Base-by-base conservation (phyloP, 2,888 invertebrate genomes). In the Chironomus tentans region DNA sequence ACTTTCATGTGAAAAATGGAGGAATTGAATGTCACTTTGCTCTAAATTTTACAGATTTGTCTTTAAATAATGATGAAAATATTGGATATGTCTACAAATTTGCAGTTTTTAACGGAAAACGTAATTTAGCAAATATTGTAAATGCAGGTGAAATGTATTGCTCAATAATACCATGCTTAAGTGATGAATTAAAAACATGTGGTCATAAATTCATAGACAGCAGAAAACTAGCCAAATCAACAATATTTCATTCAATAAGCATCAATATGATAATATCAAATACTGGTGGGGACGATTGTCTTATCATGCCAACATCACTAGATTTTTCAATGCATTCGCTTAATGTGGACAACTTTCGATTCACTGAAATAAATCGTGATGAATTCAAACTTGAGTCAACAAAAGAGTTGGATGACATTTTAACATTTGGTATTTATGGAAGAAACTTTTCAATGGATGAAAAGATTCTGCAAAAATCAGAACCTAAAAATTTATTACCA, bases 341-440 rank as follows among this genome's bases (percentile, higher is more conserved):
- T 6, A 69, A 15, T 5, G 15, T 50, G 0, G 18, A 28, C 46
- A 18, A 22, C 1, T 76, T 76, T 76, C 38, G 15, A 21, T 28
- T 15, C n/a, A 10, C 5, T 2, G 68, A n/a, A 10, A 24, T 24
- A 0, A 47, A 48, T 13, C 13, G 50, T 3, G 18, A 77, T 38
- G 24, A 18, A 6, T 74, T 24, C 12, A 48, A 12, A n/a, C 18
- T 74, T 2, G n/a, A 68, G 28, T 12, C 68, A 6, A 48, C 2
- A 3, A 15, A 65, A 4, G n/a, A 46, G 6, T 2, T 61, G 5
- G 12, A 12, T 21, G 81, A 83, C 77, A 76, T 83, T 2, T 70
- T 83, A n/a, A 82, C 83, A 4, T 83, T 83, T 77, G 83, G 80
- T 38, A 81, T 83, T 68, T 83, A 82, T 81, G 80, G 74, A 3